phyloP scores from a whole-genome alignment of 2,888 invertebrate species.

The Trimorus sp. region DNA sequence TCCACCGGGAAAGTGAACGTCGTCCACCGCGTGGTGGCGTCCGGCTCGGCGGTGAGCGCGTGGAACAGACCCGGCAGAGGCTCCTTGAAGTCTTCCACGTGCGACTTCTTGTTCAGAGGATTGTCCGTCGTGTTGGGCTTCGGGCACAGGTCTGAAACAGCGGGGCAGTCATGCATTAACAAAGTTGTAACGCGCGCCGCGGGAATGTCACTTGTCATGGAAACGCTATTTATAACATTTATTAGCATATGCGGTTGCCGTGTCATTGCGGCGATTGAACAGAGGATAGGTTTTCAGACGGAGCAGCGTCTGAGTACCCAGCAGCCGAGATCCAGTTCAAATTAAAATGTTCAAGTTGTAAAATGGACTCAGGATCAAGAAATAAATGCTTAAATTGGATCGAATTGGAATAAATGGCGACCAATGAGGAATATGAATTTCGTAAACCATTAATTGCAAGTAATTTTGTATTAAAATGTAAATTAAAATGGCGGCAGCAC shows the following conservation, averaged over 20 bases:
- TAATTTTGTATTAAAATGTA: too few relatives aligned
- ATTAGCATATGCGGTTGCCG: conserved; percentile 30
- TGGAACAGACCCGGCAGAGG: conserved; percentile 92
- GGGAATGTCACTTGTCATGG: conserved; percentile 9
- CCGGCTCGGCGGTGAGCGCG: conserved; percentile 90
- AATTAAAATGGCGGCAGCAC: too few relatives aligned
- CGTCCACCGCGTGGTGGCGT: conserved; percentile 91
- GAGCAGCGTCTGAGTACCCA: too few relatives aligned
- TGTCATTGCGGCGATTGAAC: conserved; percentile 20
- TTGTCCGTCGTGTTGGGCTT: conserved; percentile 90
- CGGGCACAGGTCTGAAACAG: conserved; percentile 91
- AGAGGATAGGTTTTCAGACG: not conserved
- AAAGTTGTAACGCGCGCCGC: conserved; percentile 11
- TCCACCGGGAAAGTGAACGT: conserved; percentile 91
- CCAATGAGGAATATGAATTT: too few relatives aligned
- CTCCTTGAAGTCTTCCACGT: conserved; percentile 92
- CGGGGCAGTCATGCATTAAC: conserved; percentile 13
- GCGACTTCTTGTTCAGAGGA: conserved; percentile 89
- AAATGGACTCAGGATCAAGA: too few relatives aligned
- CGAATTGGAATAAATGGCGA: too few relatives aligned
- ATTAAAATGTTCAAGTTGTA: too few relatives aligned
- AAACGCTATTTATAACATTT: conserved; percentile 17
- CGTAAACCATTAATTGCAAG: too few relatives aligned
- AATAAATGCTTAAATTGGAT: too few relatives aligned
- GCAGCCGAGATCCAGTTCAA: too few relatives aligned